Evolutionary conservation across 35 echinoderm and acorn worm genomes (phyloP).

Genomic region (Ophiothrix spiculata): DNA sequence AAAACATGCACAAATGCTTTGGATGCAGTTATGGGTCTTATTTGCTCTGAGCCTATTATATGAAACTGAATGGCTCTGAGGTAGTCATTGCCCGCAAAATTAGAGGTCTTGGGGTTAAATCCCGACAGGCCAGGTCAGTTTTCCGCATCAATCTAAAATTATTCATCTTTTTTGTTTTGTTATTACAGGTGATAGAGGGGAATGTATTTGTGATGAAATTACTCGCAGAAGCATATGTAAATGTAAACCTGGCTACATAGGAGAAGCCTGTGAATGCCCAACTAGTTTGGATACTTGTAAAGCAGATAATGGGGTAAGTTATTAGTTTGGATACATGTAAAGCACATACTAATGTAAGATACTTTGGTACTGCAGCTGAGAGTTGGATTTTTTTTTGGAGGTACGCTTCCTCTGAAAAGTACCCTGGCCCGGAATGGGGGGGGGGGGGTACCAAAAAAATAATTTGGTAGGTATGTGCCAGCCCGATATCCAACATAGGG

Average conservation of each 20-base stretch:
- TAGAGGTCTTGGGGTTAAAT: no score
- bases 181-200: constrained; percentile 52
- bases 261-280: constrained; percentile 61
- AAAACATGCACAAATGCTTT: neutral
- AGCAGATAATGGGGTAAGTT: constrained; percentile 82
- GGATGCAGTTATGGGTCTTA: neutral
- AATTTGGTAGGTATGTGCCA: no score
- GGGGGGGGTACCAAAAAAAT: no score
- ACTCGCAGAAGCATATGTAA: constrained; percentile 41
- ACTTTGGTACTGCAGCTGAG: neutral
- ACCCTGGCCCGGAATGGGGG: no score
- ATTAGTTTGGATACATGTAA: neutral
- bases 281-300: constrained; percentile 56
- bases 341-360: neutral
- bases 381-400: neutral
- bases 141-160: neutral
- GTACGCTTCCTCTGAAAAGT: no score
- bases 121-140: neutral
- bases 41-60: neutral
- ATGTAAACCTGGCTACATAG: constrained; percentile 58
- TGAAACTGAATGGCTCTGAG: no score
- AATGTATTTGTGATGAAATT: constrained; percentile 72
- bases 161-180: neutral
- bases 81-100: neutral
- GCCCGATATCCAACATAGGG: no score